Percentiles rank a stretch among this genome's conserved stretches.
phyloP scores from a whole-genome alignment of 2,888 invertebrate genomes.

The Hetaerina titia region DNA sequence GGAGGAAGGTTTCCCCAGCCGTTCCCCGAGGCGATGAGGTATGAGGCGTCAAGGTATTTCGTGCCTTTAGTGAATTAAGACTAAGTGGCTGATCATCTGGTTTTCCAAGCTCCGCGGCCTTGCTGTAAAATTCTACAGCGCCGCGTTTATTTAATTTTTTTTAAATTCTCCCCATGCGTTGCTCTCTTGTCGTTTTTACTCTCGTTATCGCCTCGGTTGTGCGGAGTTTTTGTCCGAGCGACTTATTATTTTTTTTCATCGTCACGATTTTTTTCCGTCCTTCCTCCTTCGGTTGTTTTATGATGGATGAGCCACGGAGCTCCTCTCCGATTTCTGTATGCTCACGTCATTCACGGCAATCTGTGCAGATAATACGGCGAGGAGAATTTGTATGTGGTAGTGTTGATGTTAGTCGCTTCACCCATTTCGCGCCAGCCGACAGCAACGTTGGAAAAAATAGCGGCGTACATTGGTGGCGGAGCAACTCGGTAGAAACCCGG shows the following conservation, averaged over 20 bases:
- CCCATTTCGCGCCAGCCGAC: background rate
- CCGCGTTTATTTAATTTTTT: background rate
- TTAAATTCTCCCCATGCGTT: background rate
- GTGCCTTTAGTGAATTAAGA: slow-evolving; percentile 59
- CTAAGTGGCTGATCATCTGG: slow-evolving; percentile 65
- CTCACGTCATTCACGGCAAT: slow-evolving; percentile 12
- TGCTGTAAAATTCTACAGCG: slow-evolving; percentile 3
- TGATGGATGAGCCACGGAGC: slow-evolving; percentile 20
- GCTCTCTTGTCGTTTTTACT: background rate
- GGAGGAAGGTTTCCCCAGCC: background rate
- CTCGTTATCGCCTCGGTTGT: slow-evolving; percentile 8
- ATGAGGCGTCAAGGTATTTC: slow-evolving; percentile 63
- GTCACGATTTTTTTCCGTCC: background rate
- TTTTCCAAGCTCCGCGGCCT: slow-evolving; percentile 28
- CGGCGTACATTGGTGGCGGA: background rate
- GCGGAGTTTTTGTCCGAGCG: background rate
- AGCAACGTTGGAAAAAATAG: background rate
- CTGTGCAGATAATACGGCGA: background rate
- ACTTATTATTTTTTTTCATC: background rate
- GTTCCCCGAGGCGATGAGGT: slow-evolving; percentile 45
- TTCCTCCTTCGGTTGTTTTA: background rate
- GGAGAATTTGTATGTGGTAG: background rate
- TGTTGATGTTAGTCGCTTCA: background rate
- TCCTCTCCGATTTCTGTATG: background rate
- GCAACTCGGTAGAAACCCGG: background rate